Percentiles rank a stretch among this genome's conserved stretches.
phyloP scores from a whole-genome alignment of 2,797 vertebrate species.

The Sternotherus odoratus region DNA sequence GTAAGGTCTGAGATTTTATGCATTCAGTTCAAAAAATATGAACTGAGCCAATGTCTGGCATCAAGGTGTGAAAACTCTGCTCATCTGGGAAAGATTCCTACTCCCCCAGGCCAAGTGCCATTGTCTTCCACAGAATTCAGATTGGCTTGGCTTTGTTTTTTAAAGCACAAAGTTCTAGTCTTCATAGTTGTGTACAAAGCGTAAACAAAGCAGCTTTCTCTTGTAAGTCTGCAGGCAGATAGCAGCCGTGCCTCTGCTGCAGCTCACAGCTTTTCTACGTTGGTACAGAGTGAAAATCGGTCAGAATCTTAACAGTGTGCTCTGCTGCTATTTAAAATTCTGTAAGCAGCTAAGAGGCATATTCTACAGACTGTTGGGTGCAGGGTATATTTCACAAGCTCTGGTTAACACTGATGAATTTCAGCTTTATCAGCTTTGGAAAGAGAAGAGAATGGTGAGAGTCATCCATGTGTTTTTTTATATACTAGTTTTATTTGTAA shows the following conservation, averaged over 20 bases:
- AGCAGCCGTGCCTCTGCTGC: neutral
- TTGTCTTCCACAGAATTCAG: neutral
- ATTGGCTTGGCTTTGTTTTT: neutral
- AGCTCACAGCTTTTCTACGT: neutral
- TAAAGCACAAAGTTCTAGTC: neutral
- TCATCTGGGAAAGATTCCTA: neutral
- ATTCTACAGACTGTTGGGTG: neutral
- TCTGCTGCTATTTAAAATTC: neutral
- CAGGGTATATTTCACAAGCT: neutral
- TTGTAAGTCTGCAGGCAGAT: neutral
- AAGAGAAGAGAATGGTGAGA: neutral
- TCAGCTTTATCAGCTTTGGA: neutral
- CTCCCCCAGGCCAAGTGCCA: neutral
- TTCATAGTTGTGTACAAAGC: neutral
- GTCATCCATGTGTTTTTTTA: accelerated
- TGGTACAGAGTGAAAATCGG: neutral
- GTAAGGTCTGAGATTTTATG: neutral
- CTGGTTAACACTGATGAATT: neutral
- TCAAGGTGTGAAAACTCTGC: neutral
- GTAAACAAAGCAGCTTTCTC: neutral
- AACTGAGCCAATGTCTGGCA: neutral
- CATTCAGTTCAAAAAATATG: neutral
- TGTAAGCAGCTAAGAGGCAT: neutral
- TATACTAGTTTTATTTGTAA: neutral
- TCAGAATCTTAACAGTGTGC: neutral